Conservation (phyloP, 2,113 vertebrate species). For the Delphinapterus leucas region DNA sequence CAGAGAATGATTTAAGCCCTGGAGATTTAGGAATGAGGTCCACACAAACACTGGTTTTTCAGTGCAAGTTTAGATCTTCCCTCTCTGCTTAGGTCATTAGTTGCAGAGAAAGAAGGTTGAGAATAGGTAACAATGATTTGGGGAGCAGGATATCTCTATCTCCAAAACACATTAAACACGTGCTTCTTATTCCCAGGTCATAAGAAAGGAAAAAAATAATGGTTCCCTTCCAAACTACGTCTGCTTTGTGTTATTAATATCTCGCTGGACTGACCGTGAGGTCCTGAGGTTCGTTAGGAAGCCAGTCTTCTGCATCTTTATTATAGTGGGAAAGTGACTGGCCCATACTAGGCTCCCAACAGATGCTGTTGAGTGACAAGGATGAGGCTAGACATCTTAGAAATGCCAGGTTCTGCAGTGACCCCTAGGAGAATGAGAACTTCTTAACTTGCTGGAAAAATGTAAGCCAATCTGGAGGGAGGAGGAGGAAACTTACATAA, state of each 20-base stretch:
- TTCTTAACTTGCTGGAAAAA: background rate
- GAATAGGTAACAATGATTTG: background rate
- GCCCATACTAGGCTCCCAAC: background rate
- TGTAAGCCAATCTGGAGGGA: background rate
- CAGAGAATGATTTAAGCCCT: background rate
- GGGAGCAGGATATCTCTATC: background rate
- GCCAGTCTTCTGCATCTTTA: background rate
- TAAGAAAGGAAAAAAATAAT: background rate
- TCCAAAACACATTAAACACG: background rate
- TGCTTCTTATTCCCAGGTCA: conserved; percentile 37
- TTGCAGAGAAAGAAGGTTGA: background rate
- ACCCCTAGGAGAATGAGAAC: background rate
- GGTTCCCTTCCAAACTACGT: background rate
- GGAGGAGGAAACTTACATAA: background rate
- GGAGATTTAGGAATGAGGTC: background rate
- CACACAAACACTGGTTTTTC: background rate
- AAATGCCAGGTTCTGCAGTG: background rate
- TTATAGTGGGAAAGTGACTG: background rate
- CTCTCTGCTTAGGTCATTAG: background rate
- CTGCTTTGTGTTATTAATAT: background rate
- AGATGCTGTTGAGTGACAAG: background rate
- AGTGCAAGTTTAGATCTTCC: background rate
- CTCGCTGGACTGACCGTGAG: background rate
- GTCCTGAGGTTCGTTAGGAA: background rate
- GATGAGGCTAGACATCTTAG: background rate